phyloP scores from a whole-genome alignment of 1,140 invertebrate species.

The Bombus pyrosoma region DNA sequence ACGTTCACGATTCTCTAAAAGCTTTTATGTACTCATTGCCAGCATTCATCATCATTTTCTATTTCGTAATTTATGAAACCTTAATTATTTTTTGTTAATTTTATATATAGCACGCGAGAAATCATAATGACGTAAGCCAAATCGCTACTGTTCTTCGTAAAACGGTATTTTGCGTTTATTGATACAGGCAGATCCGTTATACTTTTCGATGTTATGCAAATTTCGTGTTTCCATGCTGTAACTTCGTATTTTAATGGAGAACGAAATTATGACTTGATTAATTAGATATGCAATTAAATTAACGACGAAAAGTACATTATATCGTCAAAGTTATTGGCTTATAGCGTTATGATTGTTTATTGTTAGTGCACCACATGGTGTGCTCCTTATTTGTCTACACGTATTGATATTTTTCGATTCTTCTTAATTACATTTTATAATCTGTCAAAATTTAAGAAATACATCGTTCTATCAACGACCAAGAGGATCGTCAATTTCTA shows the following conservation, averaged over 20 bases:
- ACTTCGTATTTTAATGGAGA: too few relatives aligned
- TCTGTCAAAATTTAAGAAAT: neutral
- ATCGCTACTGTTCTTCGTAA: too few relatives aligned
- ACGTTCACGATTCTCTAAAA: neutral
- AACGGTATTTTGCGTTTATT: neutral
- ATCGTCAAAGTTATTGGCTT: neutral
- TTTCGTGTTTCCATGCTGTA: too few relatives aligned
- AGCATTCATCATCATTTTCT: neutral
- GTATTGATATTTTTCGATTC: too few relatives aligned
- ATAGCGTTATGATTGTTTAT: neutral
- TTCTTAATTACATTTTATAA: neutral
- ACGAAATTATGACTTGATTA: neutral
- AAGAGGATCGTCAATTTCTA: too few relatives aligned
- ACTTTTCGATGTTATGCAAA: too few relatives aligned
- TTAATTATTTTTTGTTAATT: neutral
- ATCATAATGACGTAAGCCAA: neutral
- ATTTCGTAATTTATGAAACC: neutral
- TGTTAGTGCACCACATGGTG: accelerated
- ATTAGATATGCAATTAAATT: too few relatives aligned
- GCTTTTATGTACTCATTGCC: accelerated
- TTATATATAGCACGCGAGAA: neutral
- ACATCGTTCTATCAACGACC: too few relatives aligned
- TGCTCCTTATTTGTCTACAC: neutral
- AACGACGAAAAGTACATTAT: neutral
- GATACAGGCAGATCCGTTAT: too few relatives aligned